phyloP scores from a whole-genome alignment of 2,113 vertebrate species.

The Corythornis madagascariensis region DNA sequence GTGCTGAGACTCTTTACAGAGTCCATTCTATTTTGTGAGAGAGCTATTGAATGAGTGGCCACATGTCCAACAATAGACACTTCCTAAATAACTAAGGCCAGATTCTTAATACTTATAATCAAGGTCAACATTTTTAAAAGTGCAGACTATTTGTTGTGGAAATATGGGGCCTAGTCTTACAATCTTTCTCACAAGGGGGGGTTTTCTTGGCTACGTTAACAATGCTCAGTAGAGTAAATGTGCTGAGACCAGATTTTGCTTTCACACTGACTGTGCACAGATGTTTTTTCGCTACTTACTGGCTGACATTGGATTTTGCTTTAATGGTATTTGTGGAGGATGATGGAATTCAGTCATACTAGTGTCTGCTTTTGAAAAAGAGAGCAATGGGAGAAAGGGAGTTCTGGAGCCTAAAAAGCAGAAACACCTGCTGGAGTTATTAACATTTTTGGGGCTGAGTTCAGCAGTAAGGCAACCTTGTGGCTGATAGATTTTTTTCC shows the following conservation, averaged over 20 bases:
- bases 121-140: neutral
- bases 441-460: slow-evolving; percentile 74
- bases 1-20: neutral
- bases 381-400: slow-evolving; percentile 9
- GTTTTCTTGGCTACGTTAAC: neutral
- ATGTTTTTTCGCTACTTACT: neutral
- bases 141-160: neutral
- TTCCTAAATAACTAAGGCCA: neutral
- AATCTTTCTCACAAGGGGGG: neutral
- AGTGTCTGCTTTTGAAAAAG: slow-evolving; percentile 48
- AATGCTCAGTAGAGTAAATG: neutral
- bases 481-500: slow-evolving; percentile 64
- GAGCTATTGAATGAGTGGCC: neutral
- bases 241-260: neutral
- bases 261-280: neutral
- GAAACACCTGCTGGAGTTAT: slow-evolving; percentile 75
- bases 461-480: slow-evolving; percentile 72
- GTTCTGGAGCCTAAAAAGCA: slow-evolving; percentile 63
- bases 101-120: neutral
- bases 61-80: neutral
- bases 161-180: neutral
- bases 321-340: neutral
- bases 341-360: slow-evolving; percentile 44
- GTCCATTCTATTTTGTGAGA: neutral
- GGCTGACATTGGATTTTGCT: neutral